These are phyloP conservation scores for Apamea anceps DNA, from an alignment of 2,888 invertebrate species.

Conservation along the genomic window DNA sequence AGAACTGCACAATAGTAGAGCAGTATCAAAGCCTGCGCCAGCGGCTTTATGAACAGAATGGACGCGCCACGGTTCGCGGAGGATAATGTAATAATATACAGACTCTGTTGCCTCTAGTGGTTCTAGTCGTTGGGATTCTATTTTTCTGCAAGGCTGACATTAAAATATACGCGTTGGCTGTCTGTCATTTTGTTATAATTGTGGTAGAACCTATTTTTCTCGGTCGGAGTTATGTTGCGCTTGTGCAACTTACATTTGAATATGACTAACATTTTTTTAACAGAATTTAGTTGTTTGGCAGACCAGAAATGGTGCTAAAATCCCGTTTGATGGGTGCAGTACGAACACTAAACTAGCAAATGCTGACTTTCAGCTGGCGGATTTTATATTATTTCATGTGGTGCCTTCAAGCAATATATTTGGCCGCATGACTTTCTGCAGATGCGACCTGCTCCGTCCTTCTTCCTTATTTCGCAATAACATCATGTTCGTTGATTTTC, in stretches of 20 bases:
- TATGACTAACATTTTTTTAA: not conserved
- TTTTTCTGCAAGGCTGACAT: constrained; percentile 38
- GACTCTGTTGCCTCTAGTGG: constrained; percentile 23
- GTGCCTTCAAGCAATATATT: constrained; percentile 11
- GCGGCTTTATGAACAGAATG: constrained; percentile 38
- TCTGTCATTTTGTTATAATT: constrained; percentile 37
- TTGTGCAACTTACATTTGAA: constrained; percentile 16
- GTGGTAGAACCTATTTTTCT: constrained; percentile 8
- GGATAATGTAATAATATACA: constrained; percentile 46
- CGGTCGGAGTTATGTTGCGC: constrained; percentile 1
- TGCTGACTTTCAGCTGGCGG: not conserved
- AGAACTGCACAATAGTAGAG: constrained; percentile 36
- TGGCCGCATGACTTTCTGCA: not conserved
- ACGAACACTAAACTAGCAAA: constrained; percentile 3
- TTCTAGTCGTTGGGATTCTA: constrained; percentile 9
- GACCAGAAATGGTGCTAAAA: constrained; percentile 13
- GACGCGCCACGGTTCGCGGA: constrained; percentile 31
- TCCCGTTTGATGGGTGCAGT: not conserved
- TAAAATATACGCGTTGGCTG: constrained; percentile 19
- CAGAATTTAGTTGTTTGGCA: not conserved
- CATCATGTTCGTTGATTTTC: not conserved
- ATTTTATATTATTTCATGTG: constrained; percentile 4
- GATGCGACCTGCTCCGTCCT: not conserved
- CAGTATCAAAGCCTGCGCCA: constrained; percentile 28
- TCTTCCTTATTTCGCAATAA: not conserved